phyloP scores from a whole-genome alignment of 2,888 invertebrate species.

The Harpagoxenus sublaevis region DNA sequence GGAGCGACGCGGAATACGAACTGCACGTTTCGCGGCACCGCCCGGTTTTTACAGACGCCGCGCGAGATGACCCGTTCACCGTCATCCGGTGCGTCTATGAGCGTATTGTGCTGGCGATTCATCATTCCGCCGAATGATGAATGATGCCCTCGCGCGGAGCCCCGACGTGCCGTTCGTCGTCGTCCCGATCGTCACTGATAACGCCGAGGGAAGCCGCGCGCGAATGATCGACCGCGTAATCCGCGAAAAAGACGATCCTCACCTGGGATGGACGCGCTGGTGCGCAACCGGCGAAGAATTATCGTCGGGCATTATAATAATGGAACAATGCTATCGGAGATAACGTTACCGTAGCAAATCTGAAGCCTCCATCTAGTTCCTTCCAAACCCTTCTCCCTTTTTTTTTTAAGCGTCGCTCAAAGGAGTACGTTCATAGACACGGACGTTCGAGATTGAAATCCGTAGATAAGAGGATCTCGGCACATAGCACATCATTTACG shows the following conservation, averaged over 20 bases:
- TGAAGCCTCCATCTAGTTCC: background rate
- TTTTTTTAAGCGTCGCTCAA: background rate
- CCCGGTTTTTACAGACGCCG: slow-evolving; percentile 18
- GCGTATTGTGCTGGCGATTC: slow-evolving; percentile 21
- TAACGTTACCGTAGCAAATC: slow-evolving; percentile 1
- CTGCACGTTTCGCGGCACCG: slow-evolving; percentile 10
- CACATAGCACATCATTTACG: background rate
- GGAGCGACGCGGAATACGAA: slow-evolving; percentile 22
- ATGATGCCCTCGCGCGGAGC: background rate
- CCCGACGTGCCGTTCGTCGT: background rate
- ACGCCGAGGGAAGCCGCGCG: background rate
- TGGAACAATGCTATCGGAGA: background rate
- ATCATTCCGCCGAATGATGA: slow-evolving; percentile 43
- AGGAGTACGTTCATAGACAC: background rate
- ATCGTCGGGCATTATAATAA: slow-evolving; percentile 11
- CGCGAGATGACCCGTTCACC: slow-evolving; percentile 42
- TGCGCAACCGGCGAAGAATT: slow-evolving; percentile 3
- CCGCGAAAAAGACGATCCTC: background rate
- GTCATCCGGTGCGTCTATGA: slow-evolving; percentile 29
- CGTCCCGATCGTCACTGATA: slow-evolving; percentile 31
- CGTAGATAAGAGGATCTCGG: background rate
- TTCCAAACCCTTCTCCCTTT: background rate
- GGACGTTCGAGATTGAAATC: background rate
- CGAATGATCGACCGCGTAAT: slow-evolving; percentile 19
- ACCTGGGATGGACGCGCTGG: background rate